Evolutionary conservation across 2,888 invertebrate genomes (phyloP).

Genomic region (Orthosia gracilis): DNA sequence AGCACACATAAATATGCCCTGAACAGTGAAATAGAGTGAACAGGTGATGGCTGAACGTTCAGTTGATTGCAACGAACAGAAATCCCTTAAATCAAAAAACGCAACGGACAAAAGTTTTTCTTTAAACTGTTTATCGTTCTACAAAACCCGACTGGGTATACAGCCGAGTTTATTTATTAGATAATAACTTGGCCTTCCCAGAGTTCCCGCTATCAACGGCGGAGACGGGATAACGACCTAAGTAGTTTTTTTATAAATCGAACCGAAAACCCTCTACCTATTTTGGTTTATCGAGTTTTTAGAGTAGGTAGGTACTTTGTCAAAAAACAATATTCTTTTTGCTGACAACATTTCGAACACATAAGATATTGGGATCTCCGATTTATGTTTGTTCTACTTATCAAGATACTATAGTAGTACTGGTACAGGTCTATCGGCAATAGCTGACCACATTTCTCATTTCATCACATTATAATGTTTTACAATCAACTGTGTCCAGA

Average conservation of each 20-base stretch:
- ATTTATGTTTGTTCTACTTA: slow-evolving; percentile 11
- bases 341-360: not conserved
- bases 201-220: not conserved
- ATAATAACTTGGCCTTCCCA: slow-evolving; percentile 26
- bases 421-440: too few relatives aligned
- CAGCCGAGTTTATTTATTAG: slow-evolving; percentile 27
- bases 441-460: slow-evolving; percentile 11
- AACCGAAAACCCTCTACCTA: not conserved
- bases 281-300: not conserved
- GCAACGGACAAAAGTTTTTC: not conserved
- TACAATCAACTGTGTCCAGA: not conserved
- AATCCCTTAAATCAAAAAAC: too few relatives aligned
- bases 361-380: not conserved
- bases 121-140: slow-evolving; percentile 2
- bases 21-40: too few relatives aligned
- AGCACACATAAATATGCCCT: too few relatives aligned
- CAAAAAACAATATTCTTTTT: not conserved
- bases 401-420: too few relatives aligned
- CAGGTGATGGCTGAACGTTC: too few relatives aligned
- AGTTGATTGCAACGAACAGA: too few relatives aligned
- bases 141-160: slow-evolving; percentile 13
- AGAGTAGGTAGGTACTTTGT: too few relatives aligned
- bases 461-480: slow-evolving; percentile 18
- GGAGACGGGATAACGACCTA: not conserved
- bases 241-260: not conserved